Percentiles rank a stretch among this genome's conserved stretches.
These are phyloP conservation scores for Drosophila leontia DNA, from an alignment of 1,140 invertebrate species.

Conservation along the genomic window DNA sequence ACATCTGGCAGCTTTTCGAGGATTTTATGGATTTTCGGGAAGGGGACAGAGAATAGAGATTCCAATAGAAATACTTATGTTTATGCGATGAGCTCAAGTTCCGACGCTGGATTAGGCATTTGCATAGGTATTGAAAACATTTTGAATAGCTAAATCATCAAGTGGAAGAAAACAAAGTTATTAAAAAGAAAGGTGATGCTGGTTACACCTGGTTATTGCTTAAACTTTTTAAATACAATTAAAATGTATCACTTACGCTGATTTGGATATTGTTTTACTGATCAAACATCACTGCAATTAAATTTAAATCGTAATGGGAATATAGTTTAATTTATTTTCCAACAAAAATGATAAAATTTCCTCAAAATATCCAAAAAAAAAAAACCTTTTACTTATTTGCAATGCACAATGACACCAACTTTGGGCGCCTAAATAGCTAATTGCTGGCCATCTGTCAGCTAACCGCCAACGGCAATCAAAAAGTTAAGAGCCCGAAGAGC, in stretches of 20 bases:
- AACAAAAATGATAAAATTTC: neutral
- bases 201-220: no score
- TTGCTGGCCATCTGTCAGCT: constrained; percentile 71
- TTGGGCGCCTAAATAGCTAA: constrained; percentile 52
- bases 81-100: constrained; percentile 51
- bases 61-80: constrained; percentile 48
- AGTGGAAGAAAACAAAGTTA: constrained; percentile 13
- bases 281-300: neutral
- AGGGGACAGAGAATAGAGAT: neutral
- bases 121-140: constrained; percentile 50
- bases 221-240: neutral
- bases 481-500: constrained; percentile 79
- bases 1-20: constrained; percentile 57
- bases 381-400: neutral
- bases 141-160: constrained; percentile 33
- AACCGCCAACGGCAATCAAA: constrained; percentile 73
- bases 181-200: neutral
- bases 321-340: neutral
- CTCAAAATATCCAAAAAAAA: neutral
- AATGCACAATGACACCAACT: constrained; percentile 4
- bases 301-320: neutral
- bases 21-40: constrained; percentile 39
- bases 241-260: neutral
- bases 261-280: neutral
- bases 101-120: constrained; percentile 39